Base-by-base conservation (phyloP, 2,888 invertebrate genomes). In the Rhingia campestris region DNA sequence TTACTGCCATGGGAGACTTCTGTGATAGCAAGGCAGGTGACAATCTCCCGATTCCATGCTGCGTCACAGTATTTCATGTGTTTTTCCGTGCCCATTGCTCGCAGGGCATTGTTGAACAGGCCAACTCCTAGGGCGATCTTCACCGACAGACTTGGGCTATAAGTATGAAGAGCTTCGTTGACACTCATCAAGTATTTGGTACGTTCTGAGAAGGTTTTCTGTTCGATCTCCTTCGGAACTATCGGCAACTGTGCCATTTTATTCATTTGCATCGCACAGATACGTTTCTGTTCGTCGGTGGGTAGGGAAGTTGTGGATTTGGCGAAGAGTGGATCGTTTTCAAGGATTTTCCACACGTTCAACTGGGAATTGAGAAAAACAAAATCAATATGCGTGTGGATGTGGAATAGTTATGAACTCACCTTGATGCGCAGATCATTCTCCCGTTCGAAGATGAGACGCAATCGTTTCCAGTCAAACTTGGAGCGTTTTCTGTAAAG, bases 1-100 rank as follows among this genome's bases (percentile, higher is more conserved):
- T 99, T 98, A 41, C 97, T 97, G 0, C 99, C 99, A 92, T 99
- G 99, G 32, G 97, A 94, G 33, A 99, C 93, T 93, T 99, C 99
- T 0, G 99, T 99, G 85, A 99, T 92, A 0, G 97, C 96, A 91
- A 98, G 95, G 88, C 97, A 96, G 3, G 97, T 96, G 84, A 95
- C 92, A 69, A 95, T 93, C 92, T 96, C 94, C 89, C 95, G 94
- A 87, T 94, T 94, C 92, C 95, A 95, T 0, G 94, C 94, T 4
- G 94, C 94, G 87, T 94, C 93, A 87, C 94, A 94, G 82, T 95
- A 94, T 87, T 94, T 93, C 75, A 93, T 91, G 88, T 96, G 96
- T 47, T 95, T 92, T 87, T 96, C 95, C 0, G 96, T 96, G 59
- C 96, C 96, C 86, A 96, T 93, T 2, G 95, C 95, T 0, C 95